Conservation (phyloP, 2,888 invertebrate genomes). For the Blomia tropicalis region DNA sequence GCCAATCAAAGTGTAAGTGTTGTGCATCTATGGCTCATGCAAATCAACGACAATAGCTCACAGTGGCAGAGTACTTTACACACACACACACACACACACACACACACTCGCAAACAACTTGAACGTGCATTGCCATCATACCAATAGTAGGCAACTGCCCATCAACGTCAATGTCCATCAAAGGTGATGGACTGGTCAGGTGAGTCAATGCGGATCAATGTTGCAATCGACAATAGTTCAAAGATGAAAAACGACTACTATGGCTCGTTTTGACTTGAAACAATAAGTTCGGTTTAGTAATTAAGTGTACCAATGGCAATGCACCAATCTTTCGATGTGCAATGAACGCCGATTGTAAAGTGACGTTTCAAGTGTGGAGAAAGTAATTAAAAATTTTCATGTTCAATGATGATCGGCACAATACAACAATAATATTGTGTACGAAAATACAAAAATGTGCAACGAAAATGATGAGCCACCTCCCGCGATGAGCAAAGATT, state of each 20-base stretch:
- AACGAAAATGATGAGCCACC: no score
- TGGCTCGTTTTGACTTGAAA: not conserved
- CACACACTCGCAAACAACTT: no score
- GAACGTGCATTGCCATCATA: not conserved
- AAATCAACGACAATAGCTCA: not conserved
- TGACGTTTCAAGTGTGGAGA: constrained; percentile 10
- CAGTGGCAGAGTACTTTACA: not conserved
- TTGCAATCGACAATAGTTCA: no score
- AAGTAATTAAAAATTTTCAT: not conserved
- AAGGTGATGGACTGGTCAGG: constrained; percentile 12
- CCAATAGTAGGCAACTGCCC: not conserved
- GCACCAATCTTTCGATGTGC: no score
- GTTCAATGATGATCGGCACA: no score
- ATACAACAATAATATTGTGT: no score
- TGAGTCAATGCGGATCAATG: not conserved
- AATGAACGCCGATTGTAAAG: no score
- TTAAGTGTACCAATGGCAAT: not conserved
- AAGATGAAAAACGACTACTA: not conserved
- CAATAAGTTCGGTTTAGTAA: not conserved
- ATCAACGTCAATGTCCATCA: constrained; percentile 8
- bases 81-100: no score
- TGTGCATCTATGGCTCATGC: no score
- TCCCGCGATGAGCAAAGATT: no score
- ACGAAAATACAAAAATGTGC: no score
- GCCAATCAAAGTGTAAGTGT: constrained; percentile 5